Percentiles rank a stretch among this genome's conserved stretches.
Conservation (phyloP, 2,113 vertebrate species). For the Atrichornis clamosus region DNA sequence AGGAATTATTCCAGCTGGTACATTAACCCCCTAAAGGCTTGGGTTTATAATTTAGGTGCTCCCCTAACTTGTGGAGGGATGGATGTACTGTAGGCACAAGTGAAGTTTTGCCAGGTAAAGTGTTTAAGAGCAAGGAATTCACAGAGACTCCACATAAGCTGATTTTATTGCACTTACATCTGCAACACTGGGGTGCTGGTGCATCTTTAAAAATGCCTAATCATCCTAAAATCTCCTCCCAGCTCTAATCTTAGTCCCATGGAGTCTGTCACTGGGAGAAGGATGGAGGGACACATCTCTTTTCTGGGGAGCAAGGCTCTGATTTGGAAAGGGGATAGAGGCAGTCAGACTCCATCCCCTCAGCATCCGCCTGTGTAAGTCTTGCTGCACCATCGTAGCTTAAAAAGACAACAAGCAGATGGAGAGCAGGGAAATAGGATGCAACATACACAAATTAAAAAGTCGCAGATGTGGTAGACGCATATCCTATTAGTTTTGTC, state of each 20-base stretch:
- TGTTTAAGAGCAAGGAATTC: background rate
- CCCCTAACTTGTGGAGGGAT: background rate
- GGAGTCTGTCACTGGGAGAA: background rate
- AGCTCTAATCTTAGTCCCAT: background rate
- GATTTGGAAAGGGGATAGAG: background rate
- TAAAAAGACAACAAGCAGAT: slow-evolving; percentile 39
- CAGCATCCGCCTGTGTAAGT: background rate
- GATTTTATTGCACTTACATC: background rate
- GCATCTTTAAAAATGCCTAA: background rate
- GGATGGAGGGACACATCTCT: background rate
- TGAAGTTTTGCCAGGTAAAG: background rate
- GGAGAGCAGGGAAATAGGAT: slow-evolving; percentile 41
- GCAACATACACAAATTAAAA: slow-evolving; percentile 48
- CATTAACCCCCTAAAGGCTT: background rate
- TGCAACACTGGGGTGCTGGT: background rate
- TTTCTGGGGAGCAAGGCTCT: background rate
- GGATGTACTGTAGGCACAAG: background rate
- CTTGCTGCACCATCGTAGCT: background rate
- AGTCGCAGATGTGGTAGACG: slow-evolving; percentile 37
- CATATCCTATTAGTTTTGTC: slow-evolving; percentile 57
- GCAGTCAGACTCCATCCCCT: background rate
- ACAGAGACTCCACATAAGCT: background rate
- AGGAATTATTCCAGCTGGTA: slow-evolving; percentile 6
- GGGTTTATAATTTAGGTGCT: background rate
- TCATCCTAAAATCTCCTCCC: background rate